Evolutionary conservation across 1,140 invertebrate genomes (phyloP).

Genomic region (Caenorhabditis elegans): WBcel235 BX284602.5:14659001-14659500

Average conservation of each 20-base stretch:
- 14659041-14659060: slow-evolving; percentile 53
- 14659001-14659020: slow-evolving; percentile 50
- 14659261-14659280: slow-evolving; percentile 59
- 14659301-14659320: slow-evolving; percentile 61
- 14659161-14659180: slow-evolving; percentile 55
- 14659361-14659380: slow-evolving; percentile 50
- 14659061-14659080: slow-evolving; percentile 40
- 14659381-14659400: neutral
- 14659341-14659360: slow-evolving; percentile 59
- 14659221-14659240: slow-evolving; percentile 54
- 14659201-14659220: slow-evolving; percentile 53
- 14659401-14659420: too few species aligned
- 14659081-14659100: slow-evolving; percentile 21
- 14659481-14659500: neutral
- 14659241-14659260: slow-evolving; percentile 53
- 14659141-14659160: slow-evolving; percentile 59
- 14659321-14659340: slow-evolving; percentile 55
- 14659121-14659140: slow-evolving; percentile 44
- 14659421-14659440: too few species aligned
- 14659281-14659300: slow-evolving; percentile 64
- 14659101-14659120: slow-evolving; percentile 41
- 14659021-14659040: slow-evolving; percentile 43
- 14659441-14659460: too few species aligned
- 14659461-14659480: neutral
- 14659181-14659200: slow-evolving; percentile 25